These are phyloP conservation scores for Dryococelus australis DNA, from an alignment of 2,888 invertebrate genomes.

Conservation along the genomic window DNA sequence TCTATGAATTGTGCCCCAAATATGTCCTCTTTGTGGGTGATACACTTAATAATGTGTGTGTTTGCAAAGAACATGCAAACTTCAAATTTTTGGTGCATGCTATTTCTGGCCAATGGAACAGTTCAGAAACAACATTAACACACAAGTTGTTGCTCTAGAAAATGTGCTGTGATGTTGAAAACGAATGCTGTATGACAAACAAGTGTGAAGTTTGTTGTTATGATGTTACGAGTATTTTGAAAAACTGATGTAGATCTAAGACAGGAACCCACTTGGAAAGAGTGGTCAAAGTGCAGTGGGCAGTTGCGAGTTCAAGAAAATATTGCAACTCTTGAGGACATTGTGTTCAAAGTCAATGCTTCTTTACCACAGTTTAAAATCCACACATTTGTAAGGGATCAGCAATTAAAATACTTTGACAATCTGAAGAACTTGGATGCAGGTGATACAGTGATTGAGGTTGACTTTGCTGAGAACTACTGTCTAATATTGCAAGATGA, in stretches of 20 bases:
- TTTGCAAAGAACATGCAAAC: conserved; percentile 38
- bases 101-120: conserved; percentile 21
- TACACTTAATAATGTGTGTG: conserved; percentile 40
- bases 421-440: conserved; percentile 31
- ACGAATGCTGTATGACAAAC: conserved; percentile 31
- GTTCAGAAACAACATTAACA: conserved; percentile 21
- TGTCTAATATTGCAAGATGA: conserved; percentile 38
- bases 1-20: conserved; percentile 33
- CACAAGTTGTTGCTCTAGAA: conserved; percentile 21
- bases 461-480: conserved; percentile 41
- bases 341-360: conserved; percentile 17
- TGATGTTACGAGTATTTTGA: not conserved
- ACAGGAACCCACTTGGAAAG: conserved; percentile 31
- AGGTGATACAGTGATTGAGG: conserved; percentile 30
- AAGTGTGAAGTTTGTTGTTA: conserved; percentile 28
- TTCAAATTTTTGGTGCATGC: conserved; percentile 38
- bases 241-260: conserved; percentile 19
- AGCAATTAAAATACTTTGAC: conserved; percentile 36
- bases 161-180: conserved; percentile 28
- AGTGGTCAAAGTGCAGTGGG: conserved; percentile 28
- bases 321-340: conserved; percentile 1
- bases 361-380: conserved; percentile 22
- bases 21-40: conserved; percentile 30
- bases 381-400: conserved; percentile 23
- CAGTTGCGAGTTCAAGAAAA: conserved; percentile 26